A percentile compares a stretch with the other conserved stretches of the same genome.
phyloP scores from a whole-genome alignment of 2,113 vertebrate species.

The Pelusios castaneus region DNA sequence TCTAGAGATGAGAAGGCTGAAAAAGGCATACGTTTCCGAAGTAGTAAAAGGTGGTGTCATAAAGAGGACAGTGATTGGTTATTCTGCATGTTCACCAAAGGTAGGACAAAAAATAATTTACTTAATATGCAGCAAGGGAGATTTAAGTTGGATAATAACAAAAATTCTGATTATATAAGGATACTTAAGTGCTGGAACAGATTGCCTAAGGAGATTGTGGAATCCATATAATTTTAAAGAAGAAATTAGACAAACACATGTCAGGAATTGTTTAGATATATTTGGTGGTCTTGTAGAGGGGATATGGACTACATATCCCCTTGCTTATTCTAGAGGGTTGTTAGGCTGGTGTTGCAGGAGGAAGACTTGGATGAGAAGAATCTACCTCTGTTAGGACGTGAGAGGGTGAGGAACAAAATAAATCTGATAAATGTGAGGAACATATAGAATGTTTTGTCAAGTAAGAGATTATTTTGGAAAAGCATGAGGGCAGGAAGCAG shows the following conservation, averaged over 20 bases:
- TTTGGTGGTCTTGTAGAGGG: not conserved
- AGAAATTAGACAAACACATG: not conserved
- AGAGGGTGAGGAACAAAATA: not conserved
- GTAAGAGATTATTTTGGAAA: not conserved
- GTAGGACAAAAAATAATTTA: not conserved
- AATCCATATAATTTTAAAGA: not conserved
- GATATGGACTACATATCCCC: not conserved
- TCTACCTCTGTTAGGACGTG: not conserved
- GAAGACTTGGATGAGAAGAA: not conserved
- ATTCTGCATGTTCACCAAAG: not conserved
- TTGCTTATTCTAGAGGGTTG: not conserved
- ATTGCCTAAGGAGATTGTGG: not conserved
- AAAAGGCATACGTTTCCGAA: not conserved
- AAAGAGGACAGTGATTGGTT: not conserved
- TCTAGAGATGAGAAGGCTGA: not conserved
- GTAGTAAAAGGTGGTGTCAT: not conserved
- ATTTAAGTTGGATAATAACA: not conserved
- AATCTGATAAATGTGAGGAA: not conserved
- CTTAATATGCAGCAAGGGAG: not conserved
- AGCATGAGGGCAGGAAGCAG: not conserved
- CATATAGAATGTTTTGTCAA: not conserved
- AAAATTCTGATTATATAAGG: not conserved
- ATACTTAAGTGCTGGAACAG: not conserved
- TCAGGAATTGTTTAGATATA: not conserved
- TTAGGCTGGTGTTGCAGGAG: not conserved